Evolutionary conservation across 1,140 invertebrate species (phyloP).

Genomic region (Uloborus diversus): DNA sequence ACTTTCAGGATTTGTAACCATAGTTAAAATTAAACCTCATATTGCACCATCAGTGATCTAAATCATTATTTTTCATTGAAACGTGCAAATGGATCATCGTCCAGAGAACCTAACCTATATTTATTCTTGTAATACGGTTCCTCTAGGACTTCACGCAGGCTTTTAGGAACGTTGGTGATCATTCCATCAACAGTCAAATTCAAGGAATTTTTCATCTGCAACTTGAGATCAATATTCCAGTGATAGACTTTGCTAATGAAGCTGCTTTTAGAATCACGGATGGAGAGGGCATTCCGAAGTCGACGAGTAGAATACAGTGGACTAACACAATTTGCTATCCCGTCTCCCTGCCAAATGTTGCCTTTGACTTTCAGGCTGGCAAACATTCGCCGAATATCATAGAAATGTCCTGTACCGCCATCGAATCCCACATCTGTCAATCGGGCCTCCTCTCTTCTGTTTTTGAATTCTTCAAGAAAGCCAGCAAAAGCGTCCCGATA

Average conservation of each 20-base stretch:
- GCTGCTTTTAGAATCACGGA: background rate
- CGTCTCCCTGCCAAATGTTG: conserved; percentile 49
- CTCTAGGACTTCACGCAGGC: conserved; percentile 23
- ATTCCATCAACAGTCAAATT: conserved; percentile 48
- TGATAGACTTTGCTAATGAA: conserved; percentile 34
- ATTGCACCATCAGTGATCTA: no score
- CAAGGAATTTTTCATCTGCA: conserved; percentile 26
- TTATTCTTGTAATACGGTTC: conserved; percentile 23
- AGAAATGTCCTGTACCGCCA: background rate
- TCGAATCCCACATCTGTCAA: conserved; percentile 43
- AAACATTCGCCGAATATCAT: conserved; percentile 4
- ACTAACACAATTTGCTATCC: conserved; percentile 32
- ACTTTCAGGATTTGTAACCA: no score
- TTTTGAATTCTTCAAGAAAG: conserved; percentile 6
- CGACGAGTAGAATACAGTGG: conserved; percentile 45
- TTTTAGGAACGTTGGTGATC: conserved; percentile 55
- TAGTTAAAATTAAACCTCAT: no score
- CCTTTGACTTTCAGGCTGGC: background rate
- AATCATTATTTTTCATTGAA: background rate
- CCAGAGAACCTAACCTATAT: conserved; percentile 34
- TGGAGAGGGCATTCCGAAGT: background rate
- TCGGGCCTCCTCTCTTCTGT: background rate
- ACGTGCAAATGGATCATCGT: conserved; percentile 22
- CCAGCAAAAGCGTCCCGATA: background rate
- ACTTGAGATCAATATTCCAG: conserved; percentile 52